Evolutionary conservation across 2,888 invertebrate species (phyloP).

Genomic region (Eupithecia centaureata): DNA sequence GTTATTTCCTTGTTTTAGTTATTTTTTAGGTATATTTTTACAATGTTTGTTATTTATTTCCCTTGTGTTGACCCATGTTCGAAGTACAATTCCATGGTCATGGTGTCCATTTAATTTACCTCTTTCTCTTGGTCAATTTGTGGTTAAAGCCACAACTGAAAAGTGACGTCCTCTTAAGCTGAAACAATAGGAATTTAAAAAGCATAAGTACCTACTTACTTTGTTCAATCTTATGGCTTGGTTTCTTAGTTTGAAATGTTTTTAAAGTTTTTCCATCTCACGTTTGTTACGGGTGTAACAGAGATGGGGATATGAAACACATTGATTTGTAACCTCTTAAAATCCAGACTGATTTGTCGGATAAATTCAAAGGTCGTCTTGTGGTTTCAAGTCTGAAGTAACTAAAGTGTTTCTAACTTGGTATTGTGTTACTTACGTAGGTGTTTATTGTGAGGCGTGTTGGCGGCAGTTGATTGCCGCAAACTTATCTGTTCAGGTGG

Average conservation of each 20-base stretch:
- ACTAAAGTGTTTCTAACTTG: constrained; percentile 53
- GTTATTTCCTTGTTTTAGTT: neutral
- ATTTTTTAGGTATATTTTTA: too few species aligned
- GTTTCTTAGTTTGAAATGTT: constrained; percentile 47
- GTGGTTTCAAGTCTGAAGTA: constrained; percentile 47
- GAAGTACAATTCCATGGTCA: too few species aligned
- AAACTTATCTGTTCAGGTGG: constrained; percentile 7
- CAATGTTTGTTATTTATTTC: rapidly evolving
- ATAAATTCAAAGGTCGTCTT: constrained; percentile 58
- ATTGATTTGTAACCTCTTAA: constrained; percentile 54
- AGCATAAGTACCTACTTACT: too few species aligned
- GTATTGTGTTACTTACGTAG: constrained; percentile 63
- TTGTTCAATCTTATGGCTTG: constrained; percentile 47
- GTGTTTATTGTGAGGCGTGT: constrained; percentile 68
- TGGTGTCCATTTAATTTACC: too few species aligned
- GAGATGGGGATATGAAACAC: constrained; percentile 19
- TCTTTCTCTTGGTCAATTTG: neutral
- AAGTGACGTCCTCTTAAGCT: constrained; percentile 29
- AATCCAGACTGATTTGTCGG: constrained; percentile 48
- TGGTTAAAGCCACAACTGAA: constrained; percentile 9
- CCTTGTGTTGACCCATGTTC: neutral
- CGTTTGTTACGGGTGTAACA: constrained; percentile 16
- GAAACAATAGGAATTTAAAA: constrained; percentile 47
- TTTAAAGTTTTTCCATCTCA: constrained; percentile 41
- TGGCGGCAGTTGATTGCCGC: constrained; percentile 55